A percentile compares a stretch with the other conserved stretches of the same genome.
Conservation (phyloP, 1,140 invertebrate genomes). For the Zaprionus capensis region DNA sequence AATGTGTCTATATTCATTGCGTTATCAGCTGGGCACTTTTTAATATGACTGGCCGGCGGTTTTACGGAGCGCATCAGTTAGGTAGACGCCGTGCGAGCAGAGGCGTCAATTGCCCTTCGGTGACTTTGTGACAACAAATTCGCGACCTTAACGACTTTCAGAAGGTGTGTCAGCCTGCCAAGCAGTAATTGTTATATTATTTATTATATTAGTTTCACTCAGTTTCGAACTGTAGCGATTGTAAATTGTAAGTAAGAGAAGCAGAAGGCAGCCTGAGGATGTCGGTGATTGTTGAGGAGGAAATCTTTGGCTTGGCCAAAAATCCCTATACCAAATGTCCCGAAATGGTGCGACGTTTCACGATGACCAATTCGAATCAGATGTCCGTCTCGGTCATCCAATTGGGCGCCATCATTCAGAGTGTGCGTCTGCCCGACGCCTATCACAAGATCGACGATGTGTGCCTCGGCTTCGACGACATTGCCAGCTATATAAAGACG, state of each 20-base stretch:
- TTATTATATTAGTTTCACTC: slow-evolving; percentile 21
- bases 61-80: slow-evolving; percentile 27
- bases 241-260: background rate
- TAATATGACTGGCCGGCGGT: slow-evolving; percentile 13
- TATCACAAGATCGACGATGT: slow-evolving; percentile 89
- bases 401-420: slow-evolving; percentile 91
- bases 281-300: slow-evolving; percentile 62
- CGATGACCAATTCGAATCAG: slow-evolving; percentile 86
- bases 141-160: slow-evolving; percentile 66
- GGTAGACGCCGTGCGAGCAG: slow-evolving; percentile 4
- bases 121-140: slow-evolving; percentile 56
- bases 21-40: slow-evolving; percentile 26
- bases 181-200: slow-evolving; percentile 52
- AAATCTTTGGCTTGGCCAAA: slow-evolving; percentile 70
- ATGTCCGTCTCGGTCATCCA: slow-evolving; percentile 88
- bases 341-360: slow-evolving; percentile 85
- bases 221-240: slow-evolving; percentile 19
- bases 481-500: slow-evolving; percentile 84
- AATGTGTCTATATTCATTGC: slow-evolving; percentile 5
- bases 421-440: slow-evolving; percentile 90
- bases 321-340: slow-evolving; percentile 74
- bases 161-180: slow-evolving; percentile 38
- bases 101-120: slow-evolving; percentile 45
- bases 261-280: slow-evolving; percentile 26
- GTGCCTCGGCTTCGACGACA: slow-evolving; percentile 91